phyloP scores from a whole-genome alignment of 2,797 vertebrate genomes.

The Menidia menidia region DNA sequence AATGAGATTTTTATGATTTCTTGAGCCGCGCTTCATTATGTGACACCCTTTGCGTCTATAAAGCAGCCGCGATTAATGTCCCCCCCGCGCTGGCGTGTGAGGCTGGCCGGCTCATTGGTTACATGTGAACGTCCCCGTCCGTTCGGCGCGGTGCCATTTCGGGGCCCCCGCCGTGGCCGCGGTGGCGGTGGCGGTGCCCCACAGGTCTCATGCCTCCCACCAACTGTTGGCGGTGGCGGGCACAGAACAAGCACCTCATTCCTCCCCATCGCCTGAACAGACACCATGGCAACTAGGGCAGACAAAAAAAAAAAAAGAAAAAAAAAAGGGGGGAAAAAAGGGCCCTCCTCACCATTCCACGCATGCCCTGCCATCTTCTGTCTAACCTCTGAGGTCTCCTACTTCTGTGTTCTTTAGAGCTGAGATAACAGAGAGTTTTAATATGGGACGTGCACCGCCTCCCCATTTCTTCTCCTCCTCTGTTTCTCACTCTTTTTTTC shows the following conservation, averaged over 20 bases:
- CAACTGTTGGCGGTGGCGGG: conserved; percentile 68
- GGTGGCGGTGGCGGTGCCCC: conserved; percentile 34
- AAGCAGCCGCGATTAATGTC: conserved; percentile 33
- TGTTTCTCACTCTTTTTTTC: conserved; percentile 33
- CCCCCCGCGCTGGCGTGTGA: conserved; percentile 34
- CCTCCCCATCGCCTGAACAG: conserved; percentile 71
- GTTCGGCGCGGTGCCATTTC: conserved; percentile 33
- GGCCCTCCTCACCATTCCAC: conserved; percentile 70
- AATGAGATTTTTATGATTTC: conserved; percentile 30
- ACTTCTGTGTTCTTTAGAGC: conserved; percentile 53
- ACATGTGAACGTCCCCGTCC: conserved; percentile 30
- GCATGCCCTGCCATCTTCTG: conserved; percentile 81
- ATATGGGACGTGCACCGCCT: conserved; percentile 57
- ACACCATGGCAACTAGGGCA: conserved; percentile 85
- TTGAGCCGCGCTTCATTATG: conserved; percentile 24
- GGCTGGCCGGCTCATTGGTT: conserved; percentile 23
- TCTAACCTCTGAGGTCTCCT: conserved; percentile 57
- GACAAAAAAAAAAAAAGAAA: conserved; percentile 24
- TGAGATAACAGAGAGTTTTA: conserved; percentile 66
- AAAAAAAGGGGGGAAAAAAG: conserved; percentile 41
- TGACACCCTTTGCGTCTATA: not conserved
- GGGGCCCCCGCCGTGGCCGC: conserved; percentile 36
- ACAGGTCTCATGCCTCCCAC: conserved; percentile 58
- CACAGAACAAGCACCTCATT: conserved; percentile 76
- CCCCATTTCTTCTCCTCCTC: conserved; percentile 32